Conservation (phyloP, 2,888 invertebrate genomes). For the Acleris holmiana region DNA sequence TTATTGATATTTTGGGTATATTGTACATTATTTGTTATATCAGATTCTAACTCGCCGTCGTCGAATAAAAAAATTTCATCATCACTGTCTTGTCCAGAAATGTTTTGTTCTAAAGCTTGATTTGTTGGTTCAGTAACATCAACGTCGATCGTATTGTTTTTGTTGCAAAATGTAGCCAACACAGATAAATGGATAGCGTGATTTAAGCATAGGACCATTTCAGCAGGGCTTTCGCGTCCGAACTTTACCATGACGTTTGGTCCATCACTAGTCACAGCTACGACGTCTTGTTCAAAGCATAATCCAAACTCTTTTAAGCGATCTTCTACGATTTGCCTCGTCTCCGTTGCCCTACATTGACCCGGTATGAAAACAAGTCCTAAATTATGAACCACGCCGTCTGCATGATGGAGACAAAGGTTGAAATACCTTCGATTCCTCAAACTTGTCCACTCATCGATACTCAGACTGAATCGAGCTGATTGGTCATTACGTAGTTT, state of each 20-base stretch:
- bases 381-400: conserved; percentile 30
- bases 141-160: conserved; percentile 19
- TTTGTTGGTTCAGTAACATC: conserved; percentile 3
- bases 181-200: conserved; percentile 10
- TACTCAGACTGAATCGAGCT: conserved; percentile 30
- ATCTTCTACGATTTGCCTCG: conserved; percentile 37
- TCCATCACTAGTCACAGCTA: conserved; percentile 38
- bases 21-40: conserved; percentile 7
- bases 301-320: conserved; percentile 38
- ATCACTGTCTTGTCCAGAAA: conserved; percentile 36
- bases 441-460: conserved; percentile 39
- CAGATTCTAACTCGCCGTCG: conserved; percentile 33
- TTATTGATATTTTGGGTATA: conserved; percentile 19
- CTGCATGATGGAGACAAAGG: conserved; percentile 25
- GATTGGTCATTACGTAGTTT: conserved; percentile 4
- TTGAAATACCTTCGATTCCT: conserved; percentile 37
- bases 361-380: conserved; percentile 39
- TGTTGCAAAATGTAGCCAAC: conserved; percentile 1
- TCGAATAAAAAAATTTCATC: conserved; percentile 39
- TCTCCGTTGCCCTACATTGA: conserved; percentile 39
- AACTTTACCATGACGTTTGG: conserved; percentile 28
- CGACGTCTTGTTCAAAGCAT: conserved; percentile 31
- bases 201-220: conserved; percentile 11
- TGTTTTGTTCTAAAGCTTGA: conserved; percentile 28
- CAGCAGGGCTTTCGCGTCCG: conserved; percentile 26